Base-by-base conservation (phyloP, 1,140 invertebrate species). In the Aphis craccivora region DNA sequence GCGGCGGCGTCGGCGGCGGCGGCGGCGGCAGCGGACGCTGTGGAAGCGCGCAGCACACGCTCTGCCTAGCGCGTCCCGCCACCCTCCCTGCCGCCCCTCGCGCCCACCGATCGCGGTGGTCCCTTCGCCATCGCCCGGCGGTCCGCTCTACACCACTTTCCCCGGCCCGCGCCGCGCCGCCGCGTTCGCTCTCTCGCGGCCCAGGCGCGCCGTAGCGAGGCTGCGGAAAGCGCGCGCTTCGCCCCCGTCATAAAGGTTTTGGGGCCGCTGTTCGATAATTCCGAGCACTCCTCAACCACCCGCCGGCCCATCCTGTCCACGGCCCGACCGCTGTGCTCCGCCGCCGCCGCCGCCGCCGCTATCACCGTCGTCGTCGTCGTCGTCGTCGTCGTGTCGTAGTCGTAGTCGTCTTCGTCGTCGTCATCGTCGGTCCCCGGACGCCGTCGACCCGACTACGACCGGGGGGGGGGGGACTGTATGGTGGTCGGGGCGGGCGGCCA, bases 211-310 rank as follows among this genome's bases (percentile, higher is more conserved):
- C 67, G 91, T 81, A 45, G 91, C 48, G 91, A 93, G 76, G 91
- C 91, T 93, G 91, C 45, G 91, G 76, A 93, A 53, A 37, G 37
- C 45, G 67, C 91, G 45, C 91, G 76, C 48, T 53, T 53, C 91
- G 48, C 81, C 76, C 81, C 45, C 91, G 91, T 53, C 91, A 53
- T 84, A 93, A 93, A 93, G 91, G 91, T 93, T 93, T 93, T 81
- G 91, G 91, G 91, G 91, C 91, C 91, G 91, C 91, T 93, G 91
- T 93, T 93, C 91, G 91, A 93, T 93, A 93, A 93, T 93, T 93
- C 91, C 91, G 81, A 93, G 76, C 91, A 35, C 18, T 48, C 55
- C 90, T 45, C 37, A 22, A 20, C 35, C 35, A 4, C 60, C 60
- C 30, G 60, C 60, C 2, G 30, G 37, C 53, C 53, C 23, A 4